Evolutionary conservation across 2,888 invertebrate genomes (phyloP).

Genomic region (Acleris holmiana): DNA sequence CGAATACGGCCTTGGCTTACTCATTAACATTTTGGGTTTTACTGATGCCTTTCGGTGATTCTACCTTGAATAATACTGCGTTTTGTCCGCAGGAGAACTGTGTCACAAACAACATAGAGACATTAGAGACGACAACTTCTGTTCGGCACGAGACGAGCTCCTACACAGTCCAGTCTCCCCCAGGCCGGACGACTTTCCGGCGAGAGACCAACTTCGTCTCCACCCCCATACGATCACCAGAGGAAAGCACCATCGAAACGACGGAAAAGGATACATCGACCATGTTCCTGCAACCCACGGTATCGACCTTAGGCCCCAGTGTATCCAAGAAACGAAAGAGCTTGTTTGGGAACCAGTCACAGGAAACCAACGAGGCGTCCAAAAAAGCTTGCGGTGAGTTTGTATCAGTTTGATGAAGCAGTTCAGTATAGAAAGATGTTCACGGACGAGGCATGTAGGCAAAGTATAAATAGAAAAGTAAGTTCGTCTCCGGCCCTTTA

Average conservation of each 20-base stretch:
- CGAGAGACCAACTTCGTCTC: conserved; percentile 51
- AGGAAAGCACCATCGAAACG: conserved; percentile 46
- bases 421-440: no score
- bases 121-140: conserved; percentile 44
- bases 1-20: no score
- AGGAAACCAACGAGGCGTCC: conserved; percentile 42
- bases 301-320: conserved; percentile 51
- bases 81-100: conserved; percentile 47
- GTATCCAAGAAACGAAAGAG: conserved; percentile 60
- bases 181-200: conserved; percentile 47
- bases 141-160: neutral
- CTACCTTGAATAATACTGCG: neutral
- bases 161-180: conserved; percentile 48
- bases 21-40: no score
- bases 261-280: conserved; percentile 46
- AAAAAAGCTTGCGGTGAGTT: conserved; percentile 48
- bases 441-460: no score
- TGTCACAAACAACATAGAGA: conserved; percentile 47
- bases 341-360: conserved; percentile 52
- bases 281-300: conserved; percentile 48
- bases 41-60: neutral
- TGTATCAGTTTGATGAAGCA: neutral
- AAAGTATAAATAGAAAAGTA: no score
- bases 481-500: no score
- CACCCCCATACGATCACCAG: conserved; percentile 49